phyloP scores from a whole-genome alignment of 2,113 vertebrate species.

The Sinocyclocheilus rhinocerous region DNA sequence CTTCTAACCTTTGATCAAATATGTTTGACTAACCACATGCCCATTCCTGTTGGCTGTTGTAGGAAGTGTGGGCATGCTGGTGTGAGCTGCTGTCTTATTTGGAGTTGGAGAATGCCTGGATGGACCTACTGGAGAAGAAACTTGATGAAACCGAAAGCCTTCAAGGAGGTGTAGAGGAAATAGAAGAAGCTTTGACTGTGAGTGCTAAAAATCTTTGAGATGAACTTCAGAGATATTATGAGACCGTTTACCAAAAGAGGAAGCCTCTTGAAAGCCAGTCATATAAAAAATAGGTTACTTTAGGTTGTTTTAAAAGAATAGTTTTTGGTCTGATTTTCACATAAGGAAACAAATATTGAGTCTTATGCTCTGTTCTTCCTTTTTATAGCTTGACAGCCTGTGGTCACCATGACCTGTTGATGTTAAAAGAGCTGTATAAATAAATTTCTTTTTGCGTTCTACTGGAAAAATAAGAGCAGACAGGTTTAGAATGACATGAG shows the following conservation, averaged over 20 bases:
- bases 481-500: neutral
- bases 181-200: conserved; percentile 86
- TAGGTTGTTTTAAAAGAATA: neutral
- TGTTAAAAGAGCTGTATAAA: neutral
- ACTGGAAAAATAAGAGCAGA: neutral
- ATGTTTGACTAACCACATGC: neutral
- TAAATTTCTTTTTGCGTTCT: neutral
- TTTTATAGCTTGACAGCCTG: neutral
- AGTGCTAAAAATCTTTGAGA: conserved; percentile 64
- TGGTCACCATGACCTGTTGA: neutral
- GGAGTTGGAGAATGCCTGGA: conserved; percentile 90
- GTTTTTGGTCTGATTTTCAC: neutral
- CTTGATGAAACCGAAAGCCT: conserved; percentile 87
- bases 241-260: neutral
- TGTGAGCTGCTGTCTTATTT: conserved; percentile 89
- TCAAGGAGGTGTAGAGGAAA: conserved; percentile 84
- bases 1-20: conserved; percentile 9
- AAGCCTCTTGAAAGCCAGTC: neutral
- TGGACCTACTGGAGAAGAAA: conserved; percentile 89
- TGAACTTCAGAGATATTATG: neutral
- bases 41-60: conserved; percentile 43
- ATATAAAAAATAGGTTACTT: neutral
- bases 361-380: neutral
- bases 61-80: conserved; percentile 99
- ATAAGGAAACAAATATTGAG: neutral